A percentile compares a stretch with the other conserved stretches of the same genome.
Evolutionary conservation across 2,888 invertebrate genomes (phyloP).

Genomic region (Adela reaumurella): DNA sequence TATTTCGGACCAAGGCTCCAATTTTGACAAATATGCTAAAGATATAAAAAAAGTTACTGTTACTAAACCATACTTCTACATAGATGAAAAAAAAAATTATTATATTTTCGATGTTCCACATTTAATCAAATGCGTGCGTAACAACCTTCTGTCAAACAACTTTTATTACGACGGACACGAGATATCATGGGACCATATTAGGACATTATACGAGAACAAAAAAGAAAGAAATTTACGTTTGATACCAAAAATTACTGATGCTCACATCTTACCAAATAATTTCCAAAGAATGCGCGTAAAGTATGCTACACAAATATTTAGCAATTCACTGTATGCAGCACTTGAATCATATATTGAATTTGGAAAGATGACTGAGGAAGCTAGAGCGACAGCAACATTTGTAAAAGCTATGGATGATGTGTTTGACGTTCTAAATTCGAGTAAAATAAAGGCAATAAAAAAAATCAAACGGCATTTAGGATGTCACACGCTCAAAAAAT

Average conservation of each 20-base stretch:
- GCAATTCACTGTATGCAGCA: slow-evolving; percentile 7
- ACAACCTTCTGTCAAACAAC: slow-evolving; percentile 1
- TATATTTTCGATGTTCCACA: slow-evolving; percentile 7
- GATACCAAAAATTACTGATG: neutral
- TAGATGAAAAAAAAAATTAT: slow-evolving; percentile 2
- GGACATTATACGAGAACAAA: neutral
- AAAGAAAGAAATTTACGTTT: slow-evolving; percentile 1
- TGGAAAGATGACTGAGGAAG: slow-evolving; percentile 6
- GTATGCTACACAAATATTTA: slow-evolving; percentile 6
- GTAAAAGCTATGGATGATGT: slow-evolving; percentile 7
- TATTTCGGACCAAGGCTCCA: neutral
- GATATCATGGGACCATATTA: slow-evolving; percentile 1
- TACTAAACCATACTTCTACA: neutral
- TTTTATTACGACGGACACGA: neutral
- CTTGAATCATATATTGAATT: slow-evolving; percentile 7
- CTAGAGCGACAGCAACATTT: slow-evolving; percentile 9
- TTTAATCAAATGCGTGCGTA: slow-evolving; percentile 3
- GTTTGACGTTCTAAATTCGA: slow-evolving; percentile 11
- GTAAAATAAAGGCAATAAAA: slow-evolving; percentile 5
- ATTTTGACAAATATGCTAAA: neutral
- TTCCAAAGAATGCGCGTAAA: slow-evolving; percentile 6
- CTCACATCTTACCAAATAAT: neutral
- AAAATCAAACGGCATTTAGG: slow-evolving; percentile 7
- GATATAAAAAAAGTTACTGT: neutral
- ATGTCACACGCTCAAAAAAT: slow-evolving; percentile 4